Percentiles rank a stretch among this genome's conserved stretches.
Evolutionary conservation across 2,113 vertebrate species (phyloP).

Genomic region (Rhea pennata): DNA sequence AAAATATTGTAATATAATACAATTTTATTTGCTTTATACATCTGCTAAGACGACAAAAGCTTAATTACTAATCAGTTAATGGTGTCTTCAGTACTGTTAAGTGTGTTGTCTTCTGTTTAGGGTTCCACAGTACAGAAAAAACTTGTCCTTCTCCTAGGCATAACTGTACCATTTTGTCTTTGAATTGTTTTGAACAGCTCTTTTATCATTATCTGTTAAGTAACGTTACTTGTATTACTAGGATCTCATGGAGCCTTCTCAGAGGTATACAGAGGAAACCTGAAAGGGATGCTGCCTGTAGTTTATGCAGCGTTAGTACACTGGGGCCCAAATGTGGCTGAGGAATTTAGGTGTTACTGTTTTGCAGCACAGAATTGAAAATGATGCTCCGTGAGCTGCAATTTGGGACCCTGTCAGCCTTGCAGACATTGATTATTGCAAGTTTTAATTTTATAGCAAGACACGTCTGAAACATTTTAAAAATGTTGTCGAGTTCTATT

Average conservation of each 20-base stretch:
- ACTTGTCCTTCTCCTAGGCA: neutral
- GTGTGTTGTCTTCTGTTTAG: neutral
- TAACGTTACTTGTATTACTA: neutral
- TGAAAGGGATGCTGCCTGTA: neutral
- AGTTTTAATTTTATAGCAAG: neutral
- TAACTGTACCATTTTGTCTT: neutral
- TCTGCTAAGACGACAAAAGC: constrained; percentile 1
- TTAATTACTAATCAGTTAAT: neutral
- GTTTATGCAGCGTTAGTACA: neutral
- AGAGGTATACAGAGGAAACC: neutral
- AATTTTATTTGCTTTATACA: constrained; percentile 23
- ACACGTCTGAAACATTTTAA: neutral
- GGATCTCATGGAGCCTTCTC: neutral
- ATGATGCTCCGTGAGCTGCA: neutral
- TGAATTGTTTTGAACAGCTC: neutral
- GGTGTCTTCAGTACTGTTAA: neutral
- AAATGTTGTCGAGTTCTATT: neutral
- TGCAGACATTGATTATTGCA: rapidly evolving
- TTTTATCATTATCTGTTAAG: neutral
- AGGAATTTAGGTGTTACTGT: neutral
- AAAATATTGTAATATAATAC: constrained; percentile 10
- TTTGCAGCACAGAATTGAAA: neutral
- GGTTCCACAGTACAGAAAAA: neutral
- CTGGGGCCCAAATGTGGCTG: neutral
- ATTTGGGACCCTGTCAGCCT: neutral